These are phyloP conservation scores for Acronicta alni DNA, from an alignment of 2,888 invertebrate species.

Conservation along the genomic window DNA sequence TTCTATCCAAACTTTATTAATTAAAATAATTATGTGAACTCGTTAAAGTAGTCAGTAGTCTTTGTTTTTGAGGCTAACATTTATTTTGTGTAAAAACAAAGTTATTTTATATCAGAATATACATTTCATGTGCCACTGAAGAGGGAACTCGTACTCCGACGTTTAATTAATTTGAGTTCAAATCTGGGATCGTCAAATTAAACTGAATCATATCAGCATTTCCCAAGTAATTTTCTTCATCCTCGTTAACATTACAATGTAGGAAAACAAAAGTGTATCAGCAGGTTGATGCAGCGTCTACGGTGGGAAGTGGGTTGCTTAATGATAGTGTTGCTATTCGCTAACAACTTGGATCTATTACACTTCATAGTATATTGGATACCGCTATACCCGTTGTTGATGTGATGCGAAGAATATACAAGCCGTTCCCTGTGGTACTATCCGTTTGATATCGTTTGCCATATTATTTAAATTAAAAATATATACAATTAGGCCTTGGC, in stretches of 20 bases:
- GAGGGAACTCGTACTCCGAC: no score
- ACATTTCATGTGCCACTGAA: no score
- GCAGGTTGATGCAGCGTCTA: slow-evolving; percentile 43
- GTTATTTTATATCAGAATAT: no score
- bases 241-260: slow-evolving; percentile 13
- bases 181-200: not conserved
- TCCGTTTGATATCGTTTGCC: no score
- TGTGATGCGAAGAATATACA: slow-evolving; percentile 4
- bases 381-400: slow-evolving; percentile 33
- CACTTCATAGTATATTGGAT: slow-evolving; percentile 38
- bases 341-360: slow-evolving; percentile 38
- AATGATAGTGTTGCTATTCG: slow-evolving; percentile 49
- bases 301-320: slow-evolving; percentile 49
- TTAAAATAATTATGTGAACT: no score
- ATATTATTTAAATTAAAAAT: no score
- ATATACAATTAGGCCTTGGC: no score
- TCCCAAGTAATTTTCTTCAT: slow-evolving; percentile 20
- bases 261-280: slow-evolving; percentile 53
- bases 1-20: not conserved
- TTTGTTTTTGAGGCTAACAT: no score
- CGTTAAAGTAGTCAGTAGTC: no score
- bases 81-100: no score
- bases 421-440: no score
- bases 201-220: not conserved
- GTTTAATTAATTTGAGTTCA: no score